Base-by-base conservation (phyloP, 2,888 invertebrate genomes). In the Dryadula phaetusa region DNA sequence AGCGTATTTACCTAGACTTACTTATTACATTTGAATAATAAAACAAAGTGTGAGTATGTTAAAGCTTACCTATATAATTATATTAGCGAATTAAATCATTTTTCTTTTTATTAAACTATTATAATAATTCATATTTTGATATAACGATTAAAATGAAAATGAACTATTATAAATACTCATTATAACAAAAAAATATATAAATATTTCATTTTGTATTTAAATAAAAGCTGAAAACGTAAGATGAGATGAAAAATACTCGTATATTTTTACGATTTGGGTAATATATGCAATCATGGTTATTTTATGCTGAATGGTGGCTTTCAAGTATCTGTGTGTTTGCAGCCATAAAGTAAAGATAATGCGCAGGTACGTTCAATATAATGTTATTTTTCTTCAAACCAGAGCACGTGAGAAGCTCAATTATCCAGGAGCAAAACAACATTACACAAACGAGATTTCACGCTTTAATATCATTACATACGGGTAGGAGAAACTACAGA, bases 341-440 rank as follows among this genome's bases (percentile, higher is more conserved):
- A 22, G 40, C 10, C n/a, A 56, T 56, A 56, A 40, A 56, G 16
- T 25, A 22, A 10, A 52, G n/a, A 40, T 56, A 56, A 56, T 40
- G 56, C 8, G 37, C 56, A n/a, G n/a, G 4, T 22, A 56, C 40
- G 22, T 40, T 56, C 40, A 25, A 56, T 40, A 56, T 56, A 56
- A 56, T 40, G 56, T 56, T 56, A 56, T 56, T 40, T 56, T 56
- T 56, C 56, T 25, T 22, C 40, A n/a, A 10, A 16, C 22, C 56
- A 5, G 25, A 25, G 40, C 56, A 56, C 25, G 56, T 56, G 56
- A 37, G 56, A 40, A 56, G n/a, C 54, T 40, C 37, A 37, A 56
- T 56, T 37, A 56, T 56, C 37, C 54, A 56, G 53, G 34, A 54
- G 37, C 22, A 37, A 56, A 56, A 56, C 54, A 56, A 56, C 54